Percentiles rank a stretch among this genome's conserved stretches.
Evolutionary conservation across 2,888 invertebrate species (phyloP).

Genomic region (Drosophila koepferae): DNA sequence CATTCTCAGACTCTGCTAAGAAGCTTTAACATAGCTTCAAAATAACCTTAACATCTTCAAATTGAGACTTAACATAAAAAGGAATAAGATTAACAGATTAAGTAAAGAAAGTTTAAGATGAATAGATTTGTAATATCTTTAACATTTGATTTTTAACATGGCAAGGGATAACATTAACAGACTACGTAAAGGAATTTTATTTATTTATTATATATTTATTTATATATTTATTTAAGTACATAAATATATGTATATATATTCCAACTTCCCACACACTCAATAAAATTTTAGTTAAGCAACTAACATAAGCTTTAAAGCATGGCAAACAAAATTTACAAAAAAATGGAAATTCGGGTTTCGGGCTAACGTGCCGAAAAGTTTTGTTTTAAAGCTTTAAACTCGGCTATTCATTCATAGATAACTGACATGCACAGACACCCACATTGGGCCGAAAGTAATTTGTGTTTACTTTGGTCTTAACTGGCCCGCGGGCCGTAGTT

Average conservation of each 20-base stretch:
- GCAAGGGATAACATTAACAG: too few relatives aligned
- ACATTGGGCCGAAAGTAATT: slow-evolving; percentile 22
- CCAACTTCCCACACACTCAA: neutral
- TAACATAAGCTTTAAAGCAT: slow-evolving; percentile 2
- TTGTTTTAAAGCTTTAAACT: slow-evolving; percentile 11
- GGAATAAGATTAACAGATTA: neutral
- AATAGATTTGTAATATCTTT: too few relatives aligned
- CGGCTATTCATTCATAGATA: neutral
- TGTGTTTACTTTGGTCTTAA: slow-evolving; percentile 57
- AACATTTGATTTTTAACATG: too few relatives aligned
- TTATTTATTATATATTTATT: too few relatives aligned
- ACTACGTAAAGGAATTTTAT: too few relatives aligned
- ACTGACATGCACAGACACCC: slow-evolving; percentile 4
- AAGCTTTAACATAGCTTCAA: too few relatives aligned
- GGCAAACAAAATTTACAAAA: neutral
- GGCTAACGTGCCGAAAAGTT: neutral
- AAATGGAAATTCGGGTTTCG: neutral
- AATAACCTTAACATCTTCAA: too few relatives aligned
- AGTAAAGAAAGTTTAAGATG: neutral
- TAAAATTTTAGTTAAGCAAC: neutral
- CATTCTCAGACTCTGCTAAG: too few relatives aligned
- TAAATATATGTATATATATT: neutral
- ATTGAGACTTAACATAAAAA: neutral
- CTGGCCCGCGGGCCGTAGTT: slow-evolving; percentile 61
- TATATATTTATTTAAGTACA: too few relatives aligned